These are phyloP conservation scores for human DNA, from an alignment of 2,113 vertebrate genomes.

Conservation along the genomic window GRCh38 chr3:64505501-64506000, in stretches of 20 bases:
- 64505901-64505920: background rate
- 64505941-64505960: background rate
- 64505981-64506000: too few relatives aligned
- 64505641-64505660: constrained; percentile 65
- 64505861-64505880: background rate
- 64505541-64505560: constrained; percentile 45
- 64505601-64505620: constrained; percentile 49
- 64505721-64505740: constrained; percentile 63
- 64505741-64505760: constrained; percentile 40
- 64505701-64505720: constrained; percentile 12
- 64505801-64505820: background rate
- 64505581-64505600: constrained; percentile 68
- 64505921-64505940: background rate
- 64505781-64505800: constrained; percentile 15
- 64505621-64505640: constrained; percentile 65
- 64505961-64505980: background rate
- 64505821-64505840: background rate
- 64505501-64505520: background rate
- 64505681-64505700: constrained; percentile 40
- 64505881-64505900: background rate
- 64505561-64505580: constrained; percentile 59
- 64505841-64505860: background rate
- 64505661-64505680: constrained; percentile 60
- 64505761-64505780: background rate
- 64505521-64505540: constrained; percentile 25